Evolutionary conservation across 2,113 vertebrate species (phyloP).

Genomic region (Sitta europaea): DNA sequence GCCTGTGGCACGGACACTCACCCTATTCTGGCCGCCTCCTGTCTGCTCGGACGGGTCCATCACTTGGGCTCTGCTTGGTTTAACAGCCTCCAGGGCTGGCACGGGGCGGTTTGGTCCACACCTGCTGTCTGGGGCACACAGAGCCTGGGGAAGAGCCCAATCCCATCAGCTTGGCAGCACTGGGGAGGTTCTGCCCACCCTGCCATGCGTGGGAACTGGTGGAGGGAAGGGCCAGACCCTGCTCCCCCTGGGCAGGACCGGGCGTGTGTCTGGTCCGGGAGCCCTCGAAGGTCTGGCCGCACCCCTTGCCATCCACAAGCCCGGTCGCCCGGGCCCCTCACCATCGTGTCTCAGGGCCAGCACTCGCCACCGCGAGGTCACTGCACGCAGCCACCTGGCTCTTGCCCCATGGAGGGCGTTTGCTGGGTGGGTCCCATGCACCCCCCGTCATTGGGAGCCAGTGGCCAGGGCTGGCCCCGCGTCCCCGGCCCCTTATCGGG

Average conservation of each 20-base stretch:
- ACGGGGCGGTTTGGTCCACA: neutral
- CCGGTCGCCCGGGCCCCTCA: fast-evolving
- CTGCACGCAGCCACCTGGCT: neutral
- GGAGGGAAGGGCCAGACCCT: neutral
- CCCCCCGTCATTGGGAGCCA: neutral
- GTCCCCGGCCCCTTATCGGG: neutral
- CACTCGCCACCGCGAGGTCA: neutral
- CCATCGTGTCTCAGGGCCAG: neutral
- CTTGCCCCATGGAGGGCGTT: neutral
- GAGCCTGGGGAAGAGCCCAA: neutral
- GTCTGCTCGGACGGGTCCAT: neutral
- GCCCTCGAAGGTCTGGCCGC: neutral
- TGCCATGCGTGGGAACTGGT: fast-evolving
- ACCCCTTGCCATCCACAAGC: neutral
- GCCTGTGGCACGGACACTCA: too few species aligned
- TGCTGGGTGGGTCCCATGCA: neutral
- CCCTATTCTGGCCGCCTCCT: neutral
- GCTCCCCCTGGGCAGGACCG: fast-evolving
- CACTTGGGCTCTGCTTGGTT: neutral
- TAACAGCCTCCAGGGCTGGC: neutral
- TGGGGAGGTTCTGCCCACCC: fast-evolving
- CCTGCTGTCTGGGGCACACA: neutral
- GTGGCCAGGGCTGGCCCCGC: neutral
- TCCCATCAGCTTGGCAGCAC: fast-evolving
- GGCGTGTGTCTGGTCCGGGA: too few species aligned